Evolutionary conservation across 1,140 invertebrate species (phyloP), one percentile per base, ranked within the genome.

Genomic region (Lepidurus arcticus): DNA sequence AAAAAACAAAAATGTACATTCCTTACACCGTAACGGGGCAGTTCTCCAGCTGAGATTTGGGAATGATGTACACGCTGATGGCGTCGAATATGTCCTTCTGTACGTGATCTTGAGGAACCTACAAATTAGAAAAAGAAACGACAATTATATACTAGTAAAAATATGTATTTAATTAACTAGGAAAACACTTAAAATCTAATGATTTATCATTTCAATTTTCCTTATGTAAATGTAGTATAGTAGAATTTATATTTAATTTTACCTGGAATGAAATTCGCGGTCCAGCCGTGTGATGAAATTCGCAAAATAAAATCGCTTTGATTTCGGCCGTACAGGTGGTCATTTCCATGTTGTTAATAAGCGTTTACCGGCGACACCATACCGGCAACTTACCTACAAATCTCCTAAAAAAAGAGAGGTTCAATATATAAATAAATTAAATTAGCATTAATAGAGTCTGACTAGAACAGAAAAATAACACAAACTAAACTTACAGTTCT

Each of bases 1-100:
- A 73, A 81, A 47, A 81, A 53, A 78, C 79, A n/a, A 76, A 44
- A 53, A 42, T 24, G 73, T 79, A 79, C 79, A 80, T 81, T 89
- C 91, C 89, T 90, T 95, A 65, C 88, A 97, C 91, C n/a, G 95
- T 97, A 81, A 98, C 92, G 9, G 93, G 92, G 83, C 93, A 93
- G 81, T 92, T 89, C 83, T 96, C 92, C 42, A 98, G 88, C 83
- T 97, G 93, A 73, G 92, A 92, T 86, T 98, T 98, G 4, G 96
- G 95, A 83, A 98, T 98, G 78, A 98, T 95, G 84, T 96, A 98
- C 44, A 95, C 93, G 84, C 93, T 95, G 42, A 98, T 91, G 82
- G 93, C 91, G 87, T 98, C 95, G 88, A 98, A 98, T 34, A 93
- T 88, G 81, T 97, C 95, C 85, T 97, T 97, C 1, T 92, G 92